phyloP scores from a whole-genome alignment of 2,888 invertebrate species.

The Portevinia maculata region DNA sequence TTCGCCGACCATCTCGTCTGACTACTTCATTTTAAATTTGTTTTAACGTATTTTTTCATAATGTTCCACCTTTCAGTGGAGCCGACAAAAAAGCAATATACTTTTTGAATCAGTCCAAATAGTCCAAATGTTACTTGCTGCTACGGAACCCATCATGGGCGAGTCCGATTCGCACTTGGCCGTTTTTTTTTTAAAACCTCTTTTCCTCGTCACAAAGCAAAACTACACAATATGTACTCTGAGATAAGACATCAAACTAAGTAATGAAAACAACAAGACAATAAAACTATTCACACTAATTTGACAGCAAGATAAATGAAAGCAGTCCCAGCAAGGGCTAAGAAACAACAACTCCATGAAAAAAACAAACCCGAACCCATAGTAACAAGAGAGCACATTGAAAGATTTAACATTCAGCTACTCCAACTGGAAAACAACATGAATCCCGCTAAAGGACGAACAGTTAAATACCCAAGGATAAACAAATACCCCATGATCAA shows the following conservation, averaged over 20 bases:
- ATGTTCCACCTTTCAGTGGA: too few relatives aligned
- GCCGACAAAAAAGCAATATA: too few relatives aligned
- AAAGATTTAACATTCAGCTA: background rate
- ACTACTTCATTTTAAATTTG: too few relatives aligned
- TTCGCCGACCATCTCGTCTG: too few relatives aligned
- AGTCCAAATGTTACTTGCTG: too few relatives aligned
- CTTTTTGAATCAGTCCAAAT: too few relatives aligned
- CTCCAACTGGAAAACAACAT: conserved; percentile 24
- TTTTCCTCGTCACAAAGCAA: too few relatives aligned
- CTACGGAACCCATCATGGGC: too few relatives aligned
- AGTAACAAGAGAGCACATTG: conserved; percentile 8
- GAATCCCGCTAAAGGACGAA: conserved; percentile 56
- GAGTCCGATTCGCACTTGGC: too few relatives aligned
- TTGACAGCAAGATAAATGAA: conserved; percentile 61
- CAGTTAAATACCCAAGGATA: conserved; percentile 59
- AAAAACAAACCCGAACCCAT: background rate
- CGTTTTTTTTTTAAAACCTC: too few relatives aligned
- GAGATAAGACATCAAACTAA: background rate
- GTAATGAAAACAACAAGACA: conserved; percentile 27
- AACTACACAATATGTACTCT: background rate
- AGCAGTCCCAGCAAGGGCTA: conserved; percentile 2
- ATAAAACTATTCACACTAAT: conserved; percentile 56
- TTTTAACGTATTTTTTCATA: too few relatives aligned
- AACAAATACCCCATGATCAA: conserved; percentile 69
- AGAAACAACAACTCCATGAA: conserved; percentile 9